Percentiles rank a stretch among this genome's conserved stretches.
These are phyloP conservation scores for Miniopterus natalensis DNA, from an alignment of 2,113 vertebrate genomes.

Conservation along the genomic window DNA sequence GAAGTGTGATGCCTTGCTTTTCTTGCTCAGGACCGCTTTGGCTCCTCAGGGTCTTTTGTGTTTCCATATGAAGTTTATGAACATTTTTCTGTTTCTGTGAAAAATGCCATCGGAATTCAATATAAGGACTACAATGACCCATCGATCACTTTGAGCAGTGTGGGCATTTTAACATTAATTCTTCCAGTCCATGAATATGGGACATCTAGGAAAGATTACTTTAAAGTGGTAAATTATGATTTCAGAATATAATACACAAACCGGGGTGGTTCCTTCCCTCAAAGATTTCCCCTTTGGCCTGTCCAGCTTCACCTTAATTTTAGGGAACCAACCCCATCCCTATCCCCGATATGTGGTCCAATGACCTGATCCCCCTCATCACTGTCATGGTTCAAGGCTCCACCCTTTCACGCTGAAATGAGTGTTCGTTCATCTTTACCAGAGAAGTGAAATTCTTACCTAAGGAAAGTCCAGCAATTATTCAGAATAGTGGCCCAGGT, in stretches of 20 bases:
- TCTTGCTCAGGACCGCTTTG: not conserved
- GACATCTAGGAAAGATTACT: not conserved
- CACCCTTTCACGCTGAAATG: not conserved
- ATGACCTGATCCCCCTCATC: not conserved
- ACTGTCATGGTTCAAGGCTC: too few species aligned
- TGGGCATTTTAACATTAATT: not conserved
- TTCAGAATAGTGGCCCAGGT: not conserved
- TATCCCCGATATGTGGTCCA: not conserved
- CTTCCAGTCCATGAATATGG: not conserved
- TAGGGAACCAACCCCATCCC: not conserved
- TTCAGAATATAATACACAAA: not conserved
- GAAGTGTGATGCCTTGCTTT: not conserved
- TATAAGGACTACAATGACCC: not conserved
- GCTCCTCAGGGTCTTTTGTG: not conserved
- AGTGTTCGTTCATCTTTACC: not conserved
- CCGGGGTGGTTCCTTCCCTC: too few species aligned
- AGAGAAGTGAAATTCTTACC: conserved; percentile 9
- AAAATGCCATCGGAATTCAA: not conserved
- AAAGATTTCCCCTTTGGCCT: not conserved
- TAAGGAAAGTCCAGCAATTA: not conserved
- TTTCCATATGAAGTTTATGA: not conserved
- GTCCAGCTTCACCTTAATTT: not conserved
- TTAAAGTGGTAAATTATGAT: not conserved
- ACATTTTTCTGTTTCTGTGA: conserved; percentile 1
- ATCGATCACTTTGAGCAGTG: not conserved